Evolutionary conservation across 30 jellyfish, hydroid and myxozoan species (phyloP).

Genomic region (Haliclystus octoradiatus): DNA sequence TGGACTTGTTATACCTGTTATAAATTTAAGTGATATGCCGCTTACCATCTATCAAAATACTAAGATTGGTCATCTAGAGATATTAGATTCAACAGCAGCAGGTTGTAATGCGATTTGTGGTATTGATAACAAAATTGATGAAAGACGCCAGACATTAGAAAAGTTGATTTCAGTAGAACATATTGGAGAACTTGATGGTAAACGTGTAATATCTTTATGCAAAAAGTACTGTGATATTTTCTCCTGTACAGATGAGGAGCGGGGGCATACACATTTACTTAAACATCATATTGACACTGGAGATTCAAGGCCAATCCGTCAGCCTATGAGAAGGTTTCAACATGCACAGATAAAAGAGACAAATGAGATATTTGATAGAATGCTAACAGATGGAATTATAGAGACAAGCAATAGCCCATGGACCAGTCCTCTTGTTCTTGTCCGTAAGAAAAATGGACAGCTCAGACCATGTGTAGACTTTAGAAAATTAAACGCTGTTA

Average conservation of each 20-base stretch:
- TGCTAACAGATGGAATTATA: conserved; percentile 36
- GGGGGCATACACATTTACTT: conserved; percentile 7
- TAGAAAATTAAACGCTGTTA: conserved; percentile 26
- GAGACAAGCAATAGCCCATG: conserved; percentile 38
- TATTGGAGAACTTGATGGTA: not conserved
- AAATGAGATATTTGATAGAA: conserved; percentile 2
- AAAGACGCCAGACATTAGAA: not conserved
- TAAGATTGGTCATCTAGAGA: not conserved
- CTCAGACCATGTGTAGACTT: conserved; percentile 28
- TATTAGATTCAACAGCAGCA: not conserved
- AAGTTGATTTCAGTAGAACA: not conserved
- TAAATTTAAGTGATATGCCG: not conserved
- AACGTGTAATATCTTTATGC: not conserved
- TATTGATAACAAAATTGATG: not conserved
- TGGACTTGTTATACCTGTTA: not conserved
- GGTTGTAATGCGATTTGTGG: not conserved
- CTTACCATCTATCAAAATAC: not conserved
- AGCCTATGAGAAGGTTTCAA: conserved; percentile 23
- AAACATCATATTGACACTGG: conserved; percentile 36
- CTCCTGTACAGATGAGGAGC: not conserved
- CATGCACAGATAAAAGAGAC: conserved; percentile 30
- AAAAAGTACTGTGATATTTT: not conserved
- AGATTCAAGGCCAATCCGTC: conserved; percentile 24
- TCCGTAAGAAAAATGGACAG: conserved; percentile 38
- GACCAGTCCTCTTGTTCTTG: conserved; percentile 33